Conservation (phyloP, 1,140 invertebrate genomes). For the Apolygus lucorum region DNA sequence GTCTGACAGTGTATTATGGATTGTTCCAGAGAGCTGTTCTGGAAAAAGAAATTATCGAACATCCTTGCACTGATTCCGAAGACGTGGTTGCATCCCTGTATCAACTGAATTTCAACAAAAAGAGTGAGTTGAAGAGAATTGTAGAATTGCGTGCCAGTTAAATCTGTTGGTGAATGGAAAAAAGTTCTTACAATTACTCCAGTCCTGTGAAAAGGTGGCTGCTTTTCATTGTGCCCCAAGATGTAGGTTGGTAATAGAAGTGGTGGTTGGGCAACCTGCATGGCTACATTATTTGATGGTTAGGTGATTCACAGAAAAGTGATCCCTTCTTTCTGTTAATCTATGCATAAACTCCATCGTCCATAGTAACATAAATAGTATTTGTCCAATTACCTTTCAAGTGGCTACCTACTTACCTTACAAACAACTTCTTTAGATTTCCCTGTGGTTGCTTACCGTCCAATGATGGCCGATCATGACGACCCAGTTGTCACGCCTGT, state of each 20-base stretch:
- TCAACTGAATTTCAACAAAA: slow-evolving; percentile 21
- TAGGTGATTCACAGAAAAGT: no score
- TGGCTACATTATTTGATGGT: no score
- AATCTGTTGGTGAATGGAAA: no score
- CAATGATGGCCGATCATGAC: slow-evolving; percentile 28
- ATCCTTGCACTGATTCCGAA: slow-evolving; percentile 25
- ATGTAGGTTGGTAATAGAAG: no score
- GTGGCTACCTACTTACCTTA: neutral
- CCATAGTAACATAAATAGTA: neutral
- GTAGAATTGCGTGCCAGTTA: no score
- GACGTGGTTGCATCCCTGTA: slow-evolving; percentile 24
- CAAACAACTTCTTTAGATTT: slow-evolving; percentile 16
- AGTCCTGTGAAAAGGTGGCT: no score
- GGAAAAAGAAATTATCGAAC: slow-evolving; percentile 28
- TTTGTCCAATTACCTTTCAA: neutral
- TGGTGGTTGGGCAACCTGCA: no score
- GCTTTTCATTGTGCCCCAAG: no score
- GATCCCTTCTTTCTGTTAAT: no score
- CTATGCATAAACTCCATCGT: neutral
- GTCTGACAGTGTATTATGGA: no score
- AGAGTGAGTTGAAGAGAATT: slow-evolving; percentile 18
- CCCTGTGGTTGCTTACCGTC: slow-evolving; percentile 21
- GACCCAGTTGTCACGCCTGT: slow-evolving; percentile 25
- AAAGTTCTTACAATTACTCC: no score
- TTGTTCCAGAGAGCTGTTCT: no score